These are phyloP conservation scores for Microtus oregoni DNA, from an alignment of 2,113 vertebrate species.

Conservation along the genomic window DNA sequence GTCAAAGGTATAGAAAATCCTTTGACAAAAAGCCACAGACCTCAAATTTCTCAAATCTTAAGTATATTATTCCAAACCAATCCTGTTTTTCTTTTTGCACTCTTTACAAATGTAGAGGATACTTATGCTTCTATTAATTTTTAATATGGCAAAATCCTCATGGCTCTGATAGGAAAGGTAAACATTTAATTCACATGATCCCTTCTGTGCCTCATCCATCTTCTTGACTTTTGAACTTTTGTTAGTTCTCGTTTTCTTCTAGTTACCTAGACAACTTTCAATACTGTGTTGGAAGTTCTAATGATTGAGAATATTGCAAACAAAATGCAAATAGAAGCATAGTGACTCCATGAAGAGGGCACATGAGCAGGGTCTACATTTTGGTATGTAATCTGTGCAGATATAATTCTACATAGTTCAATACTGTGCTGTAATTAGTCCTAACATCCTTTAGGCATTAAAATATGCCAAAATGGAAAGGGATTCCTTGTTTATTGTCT, in stretches of 20 bases:
- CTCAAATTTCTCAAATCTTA: background rate
- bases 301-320: conserved; percentile 49
- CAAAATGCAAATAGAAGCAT: conserved; percentile 29
- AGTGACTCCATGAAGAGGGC: background rate
- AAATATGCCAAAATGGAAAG: conserved; percentile 48
- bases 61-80: conserved; percentile 43
- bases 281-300: conserved; percentile 46
- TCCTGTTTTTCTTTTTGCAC: background rate
- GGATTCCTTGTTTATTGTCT: background rate
- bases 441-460: background rate
- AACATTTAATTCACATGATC: conserved; percentile 33
- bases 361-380: background rate
- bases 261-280: conserved; percentile 70
- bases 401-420: background rate
- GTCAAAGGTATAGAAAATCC: background rate
- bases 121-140: conserved; percentile 19
- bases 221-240: conserved; percentile 66
- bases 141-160: background rate
- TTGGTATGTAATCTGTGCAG: background rate
- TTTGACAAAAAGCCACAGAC: background rate
- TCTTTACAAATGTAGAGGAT: conserved; percentile 15
- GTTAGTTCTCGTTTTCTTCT: conserved; percentile 54
- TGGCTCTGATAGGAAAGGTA: conserved; percentile 38
- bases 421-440: background rate
- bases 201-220: background rate